Percentiles rank a stretch among this genome's conserved stretches.
Conservation (phyloP, 2,888 invertebrate species). For the Spodoptera picta region DNA sequence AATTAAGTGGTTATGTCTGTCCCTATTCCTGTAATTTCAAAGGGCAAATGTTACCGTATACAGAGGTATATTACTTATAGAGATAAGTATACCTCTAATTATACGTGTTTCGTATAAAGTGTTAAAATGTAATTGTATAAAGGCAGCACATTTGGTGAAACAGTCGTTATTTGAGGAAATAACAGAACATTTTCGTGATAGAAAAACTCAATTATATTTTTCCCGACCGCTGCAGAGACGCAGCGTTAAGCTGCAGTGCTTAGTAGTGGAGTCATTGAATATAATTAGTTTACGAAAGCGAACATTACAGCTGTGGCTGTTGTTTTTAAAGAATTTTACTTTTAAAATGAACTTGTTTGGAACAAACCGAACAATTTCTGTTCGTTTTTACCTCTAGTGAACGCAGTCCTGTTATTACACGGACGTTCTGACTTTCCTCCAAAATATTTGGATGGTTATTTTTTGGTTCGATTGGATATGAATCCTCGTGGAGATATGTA, state of each 20-base stretch:
- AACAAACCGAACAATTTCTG: neutral
- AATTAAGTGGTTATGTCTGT: conserved; percentile 3
- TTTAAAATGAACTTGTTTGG: conserved; percentile 14
- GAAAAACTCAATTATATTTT: conserved; percentile 42
- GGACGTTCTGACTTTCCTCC: no score
- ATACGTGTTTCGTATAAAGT: neutral
- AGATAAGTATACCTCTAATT: no score
- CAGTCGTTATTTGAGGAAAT: conserved; percentile 18
- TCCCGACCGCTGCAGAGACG: conserved; percentile 12
- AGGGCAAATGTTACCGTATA: neutral
- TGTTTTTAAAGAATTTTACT: conserved; percentile 7
- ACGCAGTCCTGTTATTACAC: no score
- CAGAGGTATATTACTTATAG: no score
- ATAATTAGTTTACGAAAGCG: conserved; percentile 34
- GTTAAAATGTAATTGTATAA: neutral
- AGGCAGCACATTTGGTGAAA: neutral
- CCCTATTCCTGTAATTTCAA: conserved; percentile 2
- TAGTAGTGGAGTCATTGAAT: conserved; percentile 19
- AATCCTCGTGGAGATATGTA: no score
- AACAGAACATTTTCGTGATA: conserved; percentile 22
- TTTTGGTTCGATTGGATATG: no score
- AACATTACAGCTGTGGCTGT: conserved; percentile 6
- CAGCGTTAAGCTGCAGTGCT: conserved; percentile 22
- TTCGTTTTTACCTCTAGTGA: neutral
- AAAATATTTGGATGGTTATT: no score